Evolutionary conservation across 2,888 invertebrate genomes (phyloP).

Genomic region (Lasioglossum figueresi): DNA sequence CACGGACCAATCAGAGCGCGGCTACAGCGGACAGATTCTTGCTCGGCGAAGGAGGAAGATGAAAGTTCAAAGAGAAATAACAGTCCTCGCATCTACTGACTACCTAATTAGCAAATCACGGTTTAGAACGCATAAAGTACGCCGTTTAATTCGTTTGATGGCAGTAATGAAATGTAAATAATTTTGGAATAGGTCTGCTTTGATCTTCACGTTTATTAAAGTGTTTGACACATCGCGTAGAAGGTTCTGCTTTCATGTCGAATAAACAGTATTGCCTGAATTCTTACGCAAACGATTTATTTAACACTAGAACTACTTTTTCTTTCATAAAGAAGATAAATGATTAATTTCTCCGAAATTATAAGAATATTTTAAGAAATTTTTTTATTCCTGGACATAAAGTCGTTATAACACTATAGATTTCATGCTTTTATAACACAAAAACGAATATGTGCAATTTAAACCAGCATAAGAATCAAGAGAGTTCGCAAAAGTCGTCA

Average conservation of each 20-base stretch:
- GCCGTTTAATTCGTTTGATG: not conserved
- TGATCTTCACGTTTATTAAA: not conserved
- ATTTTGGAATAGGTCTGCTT: not conserved
- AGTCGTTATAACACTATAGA: not conserved
- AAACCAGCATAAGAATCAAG: not conserved
- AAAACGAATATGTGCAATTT: not conserved
- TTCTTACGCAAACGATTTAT: not conserved
- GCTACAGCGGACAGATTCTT: no score
- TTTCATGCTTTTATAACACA: not conserved
- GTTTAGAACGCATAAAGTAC: not conserved
- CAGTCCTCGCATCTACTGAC: not conserved
- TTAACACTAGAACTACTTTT: not conserved
- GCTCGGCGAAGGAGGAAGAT: not conserved
- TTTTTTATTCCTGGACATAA: not conserved
- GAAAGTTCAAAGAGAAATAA: not conserved
- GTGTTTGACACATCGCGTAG: not conserved
- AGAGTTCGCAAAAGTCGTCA: not conserved
- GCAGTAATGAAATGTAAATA: not conserved
- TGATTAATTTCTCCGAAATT: not conserved
- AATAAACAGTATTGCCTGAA: not conserved
- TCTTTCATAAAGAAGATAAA: no score
- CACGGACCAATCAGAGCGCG: no score
- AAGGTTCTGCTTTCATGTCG: not conserved
- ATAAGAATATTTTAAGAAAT: not conserved
- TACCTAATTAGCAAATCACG: not conserved